Evolutionary conservation across 92 coral and sea anemone species (phyloP), one percentile per base, ranked within the genome.

Genomic region (Porites cylindrica): DNA sequence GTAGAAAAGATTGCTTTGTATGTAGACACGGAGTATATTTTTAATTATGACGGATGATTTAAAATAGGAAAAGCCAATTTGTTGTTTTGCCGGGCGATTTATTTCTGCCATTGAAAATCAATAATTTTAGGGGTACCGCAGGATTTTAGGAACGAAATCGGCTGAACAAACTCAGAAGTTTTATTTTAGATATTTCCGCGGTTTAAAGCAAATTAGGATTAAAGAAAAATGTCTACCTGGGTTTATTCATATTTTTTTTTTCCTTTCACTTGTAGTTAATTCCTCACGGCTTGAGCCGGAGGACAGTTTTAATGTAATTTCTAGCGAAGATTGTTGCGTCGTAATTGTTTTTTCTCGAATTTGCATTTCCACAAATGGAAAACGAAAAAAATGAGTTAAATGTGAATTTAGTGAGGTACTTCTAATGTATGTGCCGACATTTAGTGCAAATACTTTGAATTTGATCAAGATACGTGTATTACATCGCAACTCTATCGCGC

Each of bases 111-210:
- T 38, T 38, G 47, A 4, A n/a, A 23, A 43, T 32, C 32, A 69
- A 3, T 6, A 2, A 59, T 20, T 51, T 66, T 38, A 64, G 51
- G 29, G 75, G 19, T 53, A 56, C 61, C 61, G 61, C 43, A 80
- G 75, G 75, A 80, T 66, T 80, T 65, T 6, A 66, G 20, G 50
- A 14, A 32, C 67, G 51, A 79, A 65, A 80, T 65, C 84, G 75
- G 23, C 84, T 51, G 21, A 32, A 51, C 63, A 70, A 66, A 66
- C 50, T 50, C 9, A 19, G 51, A 24, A 21, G 32, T 66, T 47
- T 51, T 51, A 51, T 80, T 51, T 13, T 65, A 59, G 47, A 13
- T 13, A 43, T 63, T 66, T 79, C 3, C 10, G 18, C 47, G 47
- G 47, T 19, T 23, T 18, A 26, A 76, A 56, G 19, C n/a, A 51